Evolutionary conservation across 2,888 invertebrate genomes (phyloP).

Genomic region (Petrolisthes cinctipes): DNA sequence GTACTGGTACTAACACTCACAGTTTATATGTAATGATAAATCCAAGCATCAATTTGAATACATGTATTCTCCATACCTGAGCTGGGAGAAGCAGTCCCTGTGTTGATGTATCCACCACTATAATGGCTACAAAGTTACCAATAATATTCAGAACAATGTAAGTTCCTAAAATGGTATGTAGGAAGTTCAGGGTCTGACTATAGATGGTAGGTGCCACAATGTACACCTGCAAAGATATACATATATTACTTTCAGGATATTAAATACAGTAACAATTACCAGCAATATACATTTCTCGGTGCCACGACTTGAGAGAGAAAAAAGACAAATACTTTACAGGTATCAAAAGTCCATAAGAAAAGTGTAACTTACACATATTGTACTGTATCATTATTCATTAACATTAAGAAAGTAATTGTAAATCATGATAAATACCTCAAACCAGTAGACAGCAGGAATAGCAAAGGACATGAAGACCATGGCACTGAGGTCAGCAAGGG

Average conservation of each 20-base stretch:
- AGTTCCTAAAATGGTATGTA: constrained; percentile 77
- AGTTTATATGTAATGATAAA: neutral
- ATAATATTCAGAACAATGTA: constrained; percentile 83
- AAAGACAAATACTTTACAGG: neutral
- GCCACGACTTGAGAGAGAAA: neutral
- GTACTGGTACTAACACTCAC: neutral
- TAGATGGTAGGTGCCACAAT: constrained; percentile 60
- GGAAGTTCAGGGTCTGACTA: constrained; percentile 70
- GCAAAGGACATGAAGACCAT: constrained; percentile 53
- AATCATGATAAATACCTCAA: constrained; percentile 54
- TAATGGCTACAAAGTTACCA: constrained; percentile 82
- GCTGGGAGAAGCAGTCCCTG: constrained; percentile 74
- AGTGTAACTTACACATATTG: neutral
- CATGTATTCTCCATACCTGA: constrained; percentile 68
- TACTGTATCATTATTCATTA: neutral
- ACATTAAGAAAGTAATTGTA: neutral
- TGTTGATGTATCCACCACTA: constrained; percentile 83
- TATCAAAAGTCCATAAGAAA: neutral
- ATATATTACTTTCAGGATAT: too few species aligned
- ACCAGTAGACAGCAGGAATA: constrained; percentile 62
- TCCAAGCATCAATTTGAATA: too few species aligned
- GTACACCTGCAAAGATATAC: constrained; percentile 53
- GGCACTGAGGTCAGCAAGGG: constrained; percentile 60
- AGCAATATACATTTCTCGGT: too few species aligned
- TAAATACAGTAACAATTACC: too few species aligned